Conservation (phyloP, 2,113 vertebrate species). For the Hippopotamus amphibius region DNA sequence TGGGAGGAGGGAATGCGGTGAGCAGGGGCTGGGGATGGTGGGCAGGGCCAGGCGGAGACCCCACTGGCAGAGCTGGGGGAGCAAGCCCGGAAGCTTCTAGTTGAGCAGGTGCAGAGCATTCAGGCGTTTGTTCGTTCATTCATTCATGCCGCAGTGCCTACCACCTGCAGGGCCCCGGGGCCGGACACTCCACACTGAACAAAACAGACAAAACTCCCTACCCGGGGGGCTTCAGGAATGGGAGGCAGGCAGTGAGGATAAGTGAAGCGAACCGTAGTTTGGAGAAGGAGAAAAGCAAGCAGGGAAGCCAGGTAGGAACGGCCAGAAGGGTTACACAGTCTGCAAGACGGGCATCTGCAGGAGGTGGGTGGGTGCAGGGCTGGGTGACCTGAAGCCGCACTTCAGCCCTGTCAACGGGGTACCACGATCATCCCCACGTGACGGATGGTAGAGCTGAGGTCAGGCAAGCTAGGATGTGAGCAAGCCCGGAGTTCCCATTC, state of each 20-base stretch:
- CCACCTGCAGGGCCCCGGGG: background rate
- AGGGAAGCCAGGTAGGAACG: background rate
- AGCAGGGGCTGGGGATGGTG: background rate
- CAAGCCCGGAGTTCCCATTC: background rate
- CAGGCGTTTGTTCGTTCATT: background rate
- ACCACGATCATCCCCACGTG: background rate
- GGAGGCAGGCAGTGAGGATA: background rate
- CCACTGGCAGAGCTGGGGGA: background rate
- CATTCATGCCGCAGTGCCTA: background rate
- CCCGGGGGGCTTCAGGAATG: background rate
- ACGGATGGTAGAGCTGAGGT: background rate
- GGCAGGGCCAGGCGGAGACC: background rate
- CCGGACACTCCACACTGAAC: background rate
- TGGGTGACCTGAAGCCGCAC: rapidly evolving
- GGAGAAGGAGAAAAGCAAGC: background rate
- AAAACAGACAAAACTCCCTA: background rate
- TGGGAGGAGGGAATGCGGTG: background rate
- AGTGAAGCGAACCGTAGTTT: background rate
- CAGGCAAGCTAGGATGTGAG: background rate
- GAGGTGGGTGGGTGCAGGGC: background rate
- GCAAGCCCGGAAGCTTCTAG: background rate
- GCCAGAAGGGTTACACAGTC: rapidly evolving
- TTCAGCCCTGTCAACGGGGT: background rate
- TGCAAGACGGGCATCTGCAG: background rate
- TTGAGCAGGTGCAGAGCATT: background rate